A percentile compares a stretch with the other conserved stretches of the same genome.
These are phyloP conservation scores for Catharus bicknelli DNA, from an alignment of 2,113 vertebrate species.

Conservation along the genomic window DNA sequence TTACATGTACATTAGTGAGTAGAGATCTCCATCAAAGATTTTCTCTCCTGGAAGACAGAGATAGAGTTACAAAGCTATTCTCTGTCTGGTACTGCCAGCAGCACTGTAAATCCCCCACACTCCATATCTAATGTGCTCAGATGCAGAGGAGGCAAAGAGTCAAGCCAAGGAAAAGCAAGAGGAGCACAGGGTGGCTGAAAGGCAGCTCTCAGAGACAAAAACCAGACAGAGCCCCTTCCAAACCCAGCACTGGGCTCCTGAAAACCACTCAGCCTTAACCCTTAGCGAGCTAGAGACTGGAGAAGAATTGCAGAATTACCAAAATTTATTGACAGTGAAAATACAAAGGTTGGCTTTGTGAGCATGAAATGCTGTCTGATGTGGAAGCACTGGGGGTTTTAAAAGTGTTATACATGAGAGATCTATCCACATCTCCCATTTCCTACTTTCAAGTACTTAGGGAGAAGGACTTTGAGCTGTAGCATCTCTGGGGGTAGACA, in stretches of 20 bases:
- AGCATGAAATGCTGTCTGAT: not conserved
- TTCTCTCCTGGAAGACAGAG: conserved; percentile 30
- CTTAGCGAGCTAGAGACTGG: not conserved
- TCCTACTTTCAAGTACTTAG: not conserved
- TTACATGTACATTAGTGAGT: conserved; percentile 7
- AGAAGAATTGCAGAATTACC: not conserved
- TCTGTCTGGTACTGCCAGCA: conserved; percentile 48
- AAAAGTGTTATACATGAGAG: not conserved
- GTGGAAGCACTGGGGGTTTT: rapidly evolving
- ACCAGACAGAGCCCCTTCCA: not conserved
- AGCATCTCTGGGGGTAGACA: not conserved
- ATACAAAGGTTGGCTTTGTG: not conserved
- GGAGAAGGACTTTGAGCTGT: not conserved
- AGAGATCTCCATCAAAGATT: conserved; percentile 44
- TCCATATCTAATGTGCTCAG: conserved; percentile 35
- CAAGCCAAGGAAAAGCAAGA: conserved; percentile 4
- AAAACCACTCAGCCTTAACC: not conserved
- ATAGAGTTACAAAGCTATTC: conserved; percentile 37
- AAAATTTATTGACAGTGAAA: not conserved
- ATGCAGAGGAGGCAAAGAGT: conserved; percentile 26
- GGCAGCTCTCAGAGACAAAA: conserved; percentile 12
- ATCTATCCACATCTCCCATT: not conserved
- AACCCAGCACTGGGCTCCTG: not conserved
- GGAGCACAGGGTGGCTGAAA: not conserved
- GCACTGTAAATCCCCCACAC: conserved; percentile 31